Base-by-base conservation (phyloP, 1,140 invertebrate species). In the Musca domestica region DNA sequence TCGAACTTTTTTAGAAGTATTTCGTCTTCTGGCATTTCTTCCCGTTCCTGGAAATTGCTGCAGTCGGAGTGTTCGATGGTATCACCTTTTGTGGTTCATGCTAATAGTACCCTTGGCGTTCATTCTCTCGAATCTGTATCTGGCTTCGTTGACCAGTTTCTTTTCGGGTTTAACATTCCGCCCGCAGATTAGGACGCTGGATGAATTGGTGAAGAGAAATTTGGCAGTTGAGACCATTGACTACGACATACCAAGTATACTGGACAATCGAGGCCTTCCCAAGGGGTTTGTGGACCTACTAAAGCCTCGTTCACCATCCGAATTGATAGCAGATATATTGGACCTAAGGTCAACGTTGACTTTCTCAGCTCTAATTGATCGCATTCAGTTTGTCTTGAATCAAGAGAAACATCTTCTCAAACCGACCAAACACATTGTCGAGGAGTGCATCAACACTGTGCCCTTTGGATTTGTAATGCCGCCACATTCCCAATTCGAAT, bases 51-150 rank as follows among this genome's bases (percentile, higher is more conserved):
- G 12, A 5, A 10, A 25, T 14, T 47, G 47, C 46, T 41, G 52
- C 5, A 23, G 48, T 20, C 20, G 25, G 15, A 14, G 47, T 48
- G 61, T 67, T 30, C 58, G 23, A 20, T 67, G 58, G 69, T 49
- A 56, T 30, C 23, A 17, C 61, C 66, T 63, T 3, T 12, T 14
- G 9, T 48, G 34, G 51, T 67, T 58, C 20, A 10, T 52, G 3
- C 30, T 52, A 2, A 49, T 65, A 5, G 30, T 41, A 0, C 7
- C 67, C 10, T 25, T 70, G 9, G 69, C 66, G 20, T 70, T 70
- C 41, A 67, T 70, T 9, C 63, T 70, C 15, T 52, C 69, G 3
- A 70, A 70, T 65, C 48, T 70, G 6, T 70, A 70, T 49, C 25
- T 67, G 51, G 66, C 69, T 34, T 65, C 51, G 6, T 25, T 67